Conservation (phyloP, 2,797 vertebrate species). For the Arremon brunneinucha region DNA sequence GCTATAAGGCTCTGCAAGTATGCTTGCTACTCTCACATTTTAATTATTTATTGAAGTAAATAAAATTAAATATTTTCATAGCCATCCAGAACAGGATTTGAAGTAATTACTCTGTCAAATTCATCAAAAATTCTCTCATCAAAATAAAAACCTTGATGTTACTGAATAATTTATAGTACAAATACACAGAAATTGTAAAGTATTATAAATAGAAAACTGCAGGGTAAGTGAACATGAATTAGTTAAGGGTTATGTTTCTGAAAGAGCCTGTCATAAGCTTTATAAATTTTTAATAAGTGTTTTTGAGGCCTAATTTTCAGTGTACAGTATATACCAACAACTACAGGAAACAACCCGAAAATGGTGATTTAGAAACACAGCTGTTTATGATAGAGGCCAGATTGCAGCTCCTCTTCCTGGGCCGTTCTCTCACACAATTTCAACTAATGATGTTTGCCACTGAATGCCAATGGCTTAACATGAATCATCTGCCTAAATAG, state of each 20-base stretch:
- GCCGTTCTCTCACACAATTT: conserved; percentile 56
- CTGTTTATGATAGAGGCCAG: conserved; percentile 62
- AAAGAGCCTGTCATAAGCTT: conserved; percentile 78
- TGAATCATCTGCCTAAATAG: conserved; percentile 64
- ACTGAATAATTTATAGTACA: conserved; percentile 86
- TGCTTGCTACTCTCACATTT: conserved; percentile 68
- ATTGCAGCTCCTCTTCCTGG: conserved; percentile 55
- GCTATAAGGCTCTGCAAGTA: conserved; percentile 70
- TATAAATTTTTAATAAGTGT: conserved; percentile 83
- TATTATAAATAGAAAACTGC: conserved; percentile 82
- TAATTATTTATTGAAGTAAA: conserved; percentile 86
- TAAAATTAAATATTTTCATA: conserved; percentile 86
- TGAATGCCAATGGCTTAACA: conserved; percentile 60
- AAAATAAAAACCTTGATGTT: conserved; percentile 84
- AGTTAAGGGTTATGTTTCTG: conserved; percentile 79
- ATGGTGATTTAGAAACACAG: conserved; percentile 63
- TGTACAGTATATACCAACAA: conserved; percentile 68
- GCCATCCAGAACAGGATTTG: conserved; percentile 78
- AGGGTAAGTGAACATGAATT: conserved; percentile 83
- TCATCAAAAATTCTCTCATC: conserved; percentile 85
- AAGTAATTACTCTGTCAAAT: conserved; percentile 87
- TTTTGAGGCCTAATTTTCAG: conserved; percentile 78
- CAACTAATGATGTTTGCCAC: conserved; percentile 68
- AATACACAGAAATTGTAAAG: conserved; percentile 82
- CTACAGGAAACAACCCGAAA: conserved; percentile 66